Evolutionary conservation across 2,797 vertebrate species (phyloP).

Genomic region (Myotis planiceps): DNA sequence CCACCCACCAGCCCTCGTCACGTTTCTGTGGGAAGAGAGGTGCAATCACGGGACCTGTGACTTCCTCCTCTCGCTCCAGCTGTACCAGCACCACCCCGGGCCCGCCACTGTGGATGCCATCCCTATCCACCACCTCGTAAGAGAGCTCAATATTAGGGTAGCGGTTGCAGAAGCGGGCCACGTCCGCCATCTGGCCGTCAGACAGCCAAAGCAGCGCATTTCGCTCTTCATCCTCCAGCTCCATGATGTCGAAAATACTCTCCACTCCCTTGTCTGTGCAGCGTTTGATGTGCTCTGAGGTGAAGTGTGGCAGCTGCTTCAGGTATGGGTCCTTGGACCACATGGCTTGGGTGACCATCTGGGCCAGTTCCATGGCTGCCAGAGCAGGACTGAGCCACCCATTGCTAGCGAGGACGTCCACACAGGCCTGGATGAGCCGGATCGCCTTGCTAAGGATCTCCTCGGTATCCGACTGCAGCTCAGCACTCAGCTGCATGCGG

Average conservation of each 20-base stretch:
- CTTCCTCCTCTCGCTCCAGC: constrained; percentile 97
- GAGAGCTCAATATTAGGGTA: no score
- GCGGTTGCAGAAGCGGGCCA: no score
- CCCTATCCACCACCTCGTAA: constrained; percentile 96
- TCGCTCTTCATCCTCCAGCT: no score
- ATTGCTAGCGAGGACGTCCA: constrained; percentile 98
- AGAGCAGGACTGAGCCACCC: constrained; percentile 98
- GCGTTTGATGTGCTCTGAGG: no score
- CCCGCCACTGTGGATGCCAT: constrained; percentile 94
- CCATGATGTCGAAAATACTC: no score
- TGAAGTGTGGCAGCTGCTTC: no score
- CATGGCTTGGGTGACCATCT: no score
- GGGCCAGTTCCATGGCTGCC: constrained; percentile 98
- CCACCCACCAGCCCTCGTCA: constrained; percentile 99
- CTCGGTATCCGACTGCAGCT: constrained; percentile 98
- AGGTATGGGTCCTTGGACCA: no score
- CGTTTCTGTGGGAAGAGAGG: constrained; percentile 99
- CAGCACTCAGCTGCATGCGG: constrained; percentile 98
- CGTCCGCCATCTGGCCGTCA: no score
- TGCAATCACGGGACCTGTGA: constrained; percentile 97
- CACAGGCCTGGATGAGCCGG: constrained; percentile 97
- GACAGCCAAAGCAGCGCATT: no score
- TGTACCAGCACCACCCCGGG: constrained; percentile 97
- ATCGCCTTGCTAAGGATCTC: constrained; percentile 98
- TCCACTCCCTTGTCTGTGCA: no score